Conservation (phyloP, 2,113 vertebrate species). For the Calidris pygmaea region DNA sequence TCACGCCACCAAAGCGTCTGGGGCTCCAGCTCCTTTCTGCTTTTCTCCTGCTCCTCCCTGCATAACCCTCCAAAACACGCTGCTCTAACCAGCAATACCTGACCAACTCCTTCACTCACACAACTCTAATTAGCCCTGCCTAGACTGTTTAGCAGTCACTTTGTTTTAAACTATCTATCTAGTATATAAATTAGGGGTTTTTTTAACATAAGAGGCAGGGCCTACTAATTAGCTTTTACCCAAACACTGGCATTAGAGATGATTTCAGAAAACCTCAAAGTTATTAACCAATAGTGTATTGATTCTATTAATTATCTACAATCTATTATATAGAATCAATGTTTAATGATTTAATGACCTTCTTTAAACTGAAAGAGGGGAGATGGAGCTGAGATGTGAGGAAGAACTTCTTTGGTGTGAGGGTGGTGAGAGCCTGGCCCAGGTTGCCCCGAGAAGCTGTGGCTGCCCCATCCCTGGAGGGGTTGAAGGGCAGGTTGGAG, state of each 20-base stretch:
- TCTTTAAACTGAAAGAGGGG: background rate
- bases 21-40: background rate
- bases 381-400: background rate
- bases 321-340: fast-evolving
- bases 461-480: background rate
- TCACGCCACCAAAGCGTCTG: fast-evolving
- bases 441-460: background rate
- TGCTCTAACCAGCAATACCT: background rate
- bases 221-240: background rate
- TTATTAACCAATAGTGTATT: background rate
- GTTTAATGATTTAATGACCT: background rate
- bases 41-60: background rate
- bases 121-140: background rate
- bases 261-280: background rate
- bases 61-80: background rate
- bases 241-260: background rate
- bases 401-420: background rate
- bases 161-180: background rate
- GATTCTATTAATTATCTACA: background rate
- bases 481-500: background rate
- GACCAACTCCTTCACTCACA: background rate
- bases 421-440: background rate
- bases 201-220: background rate
- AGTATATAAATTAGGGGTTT: fast-evolving
- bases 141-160: background rate